Evolutionary conservation across 2,797 vertebrate genomes (phyloP).

Genomic region (Squalus acanthias): DNA sequence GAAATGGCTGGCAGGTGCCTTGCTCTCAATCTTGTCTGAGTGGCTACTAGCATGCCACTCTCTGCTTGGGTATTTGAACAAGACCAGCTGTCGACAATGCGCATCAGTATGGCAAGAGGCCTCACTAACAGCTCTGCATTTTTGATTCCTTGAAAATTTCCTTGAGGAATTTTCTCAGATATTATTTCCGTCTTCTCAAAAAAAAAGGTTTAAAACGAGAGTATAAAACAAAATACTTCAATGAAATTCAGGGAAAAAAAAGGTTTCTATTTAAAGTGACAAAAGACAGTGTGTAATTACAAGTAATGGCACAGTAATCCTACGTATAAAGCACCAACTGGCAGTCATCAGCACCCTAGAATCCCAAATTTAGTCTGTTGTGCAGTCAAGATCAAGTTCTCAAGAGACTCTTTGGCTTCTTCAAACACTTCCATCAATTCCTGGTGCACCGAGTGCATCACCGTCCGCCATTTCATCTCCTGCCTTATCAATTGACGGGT

Average conservation of each 20-base stretch:
- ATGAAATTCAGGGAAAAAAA: background rate
- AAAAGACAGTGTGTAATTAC: background rate
- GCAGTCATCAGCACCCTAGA: background rate
- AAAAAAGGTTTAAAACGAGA: background rate
- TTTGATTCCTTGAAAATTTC: background rate
- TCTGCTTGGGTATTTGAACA: background rate
- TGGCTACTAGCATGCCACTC: no score
- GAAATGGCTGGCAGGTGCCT: background rate
- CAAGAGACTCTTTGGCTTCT: background rate
- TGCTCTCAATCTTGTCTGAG: background rate
- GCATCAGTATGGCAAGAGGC: background rate
- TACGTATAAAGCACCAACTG: background rate
- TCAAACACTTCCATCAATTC: background rate
- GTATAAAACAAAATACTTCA: background rate
- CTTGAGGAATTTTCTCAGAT: background rate
- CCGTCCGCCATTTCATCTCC: background rate
- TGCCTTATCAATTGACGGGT: background rate
- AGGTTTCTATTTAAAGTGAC: background rate
- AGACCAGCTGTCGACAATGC: background rate
- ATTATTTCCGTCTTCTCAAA: background rate
- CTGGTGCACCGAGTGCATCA: background rate
- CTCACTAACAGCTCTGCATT: background rate
- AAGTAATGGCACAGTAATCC: background rate
- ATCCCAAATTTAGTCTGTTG: background rate
- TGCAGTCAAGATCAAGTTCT: background rate